phyloP scores from a whole-genome alignment of 35 echinoderm and acorn worm genomes.

The Amphiura filiformis region DNA sequence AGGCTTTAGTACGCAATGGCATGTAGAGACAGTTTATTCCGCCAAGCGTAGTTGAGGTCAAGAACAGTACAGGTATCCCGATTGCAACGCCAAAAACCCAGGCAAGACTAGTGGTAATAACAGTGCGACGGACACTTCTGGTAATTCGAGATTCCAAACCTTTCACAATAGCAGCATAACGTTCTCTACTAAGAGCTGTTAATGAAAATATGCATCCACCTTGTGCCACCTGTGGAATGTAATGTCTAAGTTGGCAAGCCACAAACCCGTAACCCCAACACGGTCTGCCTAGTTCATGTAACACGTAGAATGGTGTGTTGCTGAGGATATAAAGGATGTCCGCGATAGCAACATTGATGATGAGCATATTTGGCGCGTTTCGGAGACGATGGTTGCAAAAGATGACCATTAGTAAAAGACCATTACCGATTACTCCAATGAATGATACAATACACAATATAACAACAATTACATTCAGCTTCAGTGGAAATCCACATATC shows the following conservation, averaged over 20 bases:
- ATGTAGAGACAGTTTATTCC: conserved; percentile 33
- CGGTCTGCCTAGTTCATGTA: conserved; percentile 32
- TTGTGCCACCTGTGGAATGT: conserved; percentile 46
- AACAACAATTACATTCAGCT: background rate
- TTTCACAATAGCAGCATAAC: conserved; percentile 56
- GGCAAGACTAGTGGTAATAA: background rate
- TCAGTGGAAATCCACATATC: background rate
- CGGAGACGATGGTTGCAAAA: conserved; percentile 26
- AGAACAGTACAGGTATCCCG: background rate
- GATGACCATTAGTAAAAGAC: background rate
- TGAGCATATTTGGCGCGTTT: conserved; percentile 69
- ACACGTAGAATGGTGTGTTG: conserved; percentile 60
- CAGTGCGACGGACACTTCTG: background rate
- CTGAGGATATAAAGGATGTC: conserved; percentile 70
- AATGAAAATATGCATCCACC: conserved; percentile 68
- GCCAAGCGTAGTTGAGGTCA: conserved; percentile 20
- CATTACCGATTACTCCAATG: background rate
- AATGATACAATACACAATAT: background rate
- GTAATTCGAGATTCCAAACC: background rate
- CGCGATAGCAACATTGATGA: conserved; percentile 71
- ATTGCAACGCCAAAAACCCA: background rate
- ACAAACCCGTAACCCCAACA: background rate
- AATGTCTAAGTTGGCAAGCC: conserved; percentile 64
- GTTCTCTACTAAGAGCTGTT: conserved; percentile 54
- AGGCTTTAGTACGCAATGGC: background rate